phyloP scores from a whole-genome alignment of 1,140 invertebrate species.

The Drosophila elegans region DNA sequence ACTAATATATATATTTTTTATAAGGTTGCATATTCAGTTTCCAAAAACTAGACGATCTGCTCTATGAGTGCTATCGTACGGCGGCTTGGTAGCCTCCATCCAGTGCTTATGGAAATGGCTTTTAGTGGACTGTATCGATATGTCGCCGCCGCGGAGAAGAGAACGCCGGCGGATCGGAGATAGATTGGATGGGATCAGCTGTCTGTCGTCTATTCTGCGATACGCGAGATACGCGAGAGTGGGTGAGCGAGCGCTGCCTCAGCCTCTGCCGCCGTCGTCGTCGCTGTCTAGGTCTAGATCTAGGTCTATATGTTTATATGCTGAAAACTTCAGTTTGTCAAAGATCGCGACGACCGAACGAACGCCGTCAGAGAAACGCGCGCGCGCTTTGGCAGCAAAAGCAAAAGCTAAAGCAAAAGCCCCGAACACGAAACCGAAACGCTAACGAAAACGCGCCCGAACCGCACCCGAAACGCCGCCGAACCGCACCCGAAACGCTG shows the following conservation, averaged over 20 bases:
- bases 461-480: slow-evolving; percentile 21
- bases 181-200: background rate
- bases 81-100: background rate
- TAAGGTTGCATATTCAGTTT: no score
- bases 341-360: slow-evolving; percentile 79
- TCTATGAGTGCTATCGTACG: no score
- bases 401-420: background rate
- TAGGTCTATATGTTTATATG: slow-evolving; percentile 30
- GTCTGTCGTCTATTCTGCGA: slow-evolving; percentile 19
- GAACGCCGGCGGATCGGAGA: slow-evolving; percentile 4
- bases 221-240: slow-evolving; percentile 17
- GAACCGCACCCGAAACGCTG: slow-evolving; percentile 18
- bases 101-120: slow-evolving; percentile 3
- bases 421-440: slow-evolving; percentile 25
- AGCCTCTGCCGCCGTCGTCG: background rate
- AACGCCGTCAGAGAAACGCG: slow-evolving; percentile 68
- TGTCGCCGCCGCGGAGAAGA: slow-evolving; percentile 4
- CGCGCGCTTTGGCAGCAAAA: slow-evolving; percentile 42
- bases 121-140: slow-evolving; percentile 8
- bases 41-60: no score
- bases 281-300: slow-evolving; percentile 29
- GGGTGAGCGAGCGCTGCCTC: background rate
- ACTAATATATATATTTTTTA: no score
- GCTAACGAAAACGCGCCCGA: slow-evolving; percentile 11
- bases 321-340: slow-evolving; percentile 79